phyloP scores from a whole-genome alignment of 2,888 invertebrate genomes.

The Copidosoma aretas region DNA sequence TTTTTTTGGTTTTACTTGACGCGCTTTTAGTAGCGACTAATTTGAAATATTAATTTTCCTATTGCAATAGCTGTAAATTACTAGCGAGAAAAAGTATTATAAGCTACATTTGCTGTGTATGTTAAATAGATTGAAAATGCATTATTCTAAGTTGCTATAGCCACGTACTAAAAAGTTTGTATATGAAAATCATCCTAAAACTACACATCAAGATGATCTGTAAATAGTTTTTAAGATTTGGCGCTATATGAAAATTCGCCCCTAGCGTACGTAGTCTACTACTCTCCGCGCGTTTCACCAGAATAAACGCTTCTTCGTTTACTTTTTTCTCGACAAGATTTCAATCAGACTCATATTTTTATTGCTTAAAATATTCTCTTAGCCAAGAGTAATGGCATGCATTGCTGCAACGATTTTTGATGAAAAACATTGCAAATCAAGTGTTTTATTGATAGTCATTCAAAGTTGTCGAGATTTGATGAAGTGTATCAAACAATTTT shows the following conservation, averaged over 20 bases:
- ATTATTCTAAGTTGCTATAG: slow-evolving; percentile 13
- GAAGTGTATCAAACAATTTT: slow-evolving; percentile 20
- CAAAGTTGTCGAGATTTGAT: slow-evolving; percentile 13
- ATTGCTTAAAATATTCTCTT: not conserved
- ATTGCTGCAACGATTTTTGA: slow-evolving; percentile 12
- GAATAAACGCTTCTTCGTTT: slow-evolving; percentile 41
- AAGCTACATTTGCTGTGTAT: slow-evolving; percentile 7
- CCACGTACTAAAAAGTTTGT: slow-evolving; percentile 4
- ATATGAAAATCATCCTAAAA: slow-evolving; percentile 26
- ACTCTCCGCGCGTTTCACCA: slow-evolving; percentile 51
- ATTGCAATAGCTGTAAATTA: not conserved
- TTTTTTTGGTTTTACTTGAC: not conserved
- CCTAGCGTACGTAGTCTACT: slow-evolving; percentile 47
- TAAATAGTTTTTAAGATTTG: slow-evolving; percentile 31
- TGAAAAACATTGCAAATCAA: not conserved
- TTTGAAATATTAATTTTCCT: slow-evolving; percentile 15
- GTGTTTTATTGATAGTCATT: no score
- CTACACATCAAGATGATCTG: slow-evolving; percentile 9
- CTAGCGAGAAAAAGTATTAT: not conserved
- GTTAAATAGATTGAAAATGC: slow-evolving; percentile 8
- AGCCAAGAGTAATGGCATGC: not conserved
- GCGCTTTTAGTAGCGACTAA: slow-evolving; percentile 5
- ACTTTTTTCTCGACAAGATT: slow-evolving; percentile 12
- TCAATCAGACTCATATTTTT: not conserved
- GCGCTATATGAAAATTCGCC: slow-evolving; percentile 28